Base-by-base conservation (phyloP, 2,113 vertebrate species). In the Melanerpes formicivorus region DNA sequence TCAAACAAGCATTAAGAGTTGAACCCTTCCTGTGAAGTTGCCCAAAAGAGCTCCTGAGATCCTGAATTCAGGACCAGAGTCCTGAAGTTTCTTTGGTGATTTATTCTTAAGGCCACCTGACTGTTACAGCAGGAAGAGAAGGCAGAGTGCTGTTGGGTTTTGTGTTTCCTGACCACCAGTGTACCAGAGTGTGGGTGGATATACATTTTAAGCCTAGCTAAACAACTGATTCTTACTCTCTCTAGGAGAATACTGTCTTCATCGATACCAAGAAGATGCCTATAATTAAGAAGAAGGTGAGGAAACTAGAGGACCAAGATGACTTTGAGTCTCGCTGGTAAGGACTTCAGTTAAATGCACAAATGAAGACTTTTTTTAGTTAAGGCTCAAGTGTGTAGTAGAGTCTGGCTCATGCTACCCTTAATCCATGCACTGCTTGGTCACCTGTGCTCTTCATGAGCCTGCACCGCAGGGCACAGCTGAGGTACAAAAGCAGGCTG, bases 241-340 rank as follows among this genome's bases (percentile, higher is more conserved):
- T 87, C 87, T 85, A 99, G 99, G 99, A 99, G 96, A 99, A 99
- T 95, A 90, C 97, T 27, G 96, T 99, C 91, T 99, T 99, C 97
- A 99, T 99, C 93, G 99, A 99, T 98, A 99, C 99, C 81, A 99
- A 99, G 97, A 99, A 98, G 96, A 96, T 99, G 96, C 98, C 98
- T 97, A 98, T 98, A 95, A 97, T 99, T 81, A 99, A 99, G 98
- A 99, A 99, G 97, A 99, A 99, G 97, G 99, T 99, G 90, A 98
- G 99, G 92, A 99, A 99, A 96, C 93, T 98, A 96, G 99, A 99
- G 97, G 99, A 99, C 96, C 99, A 99, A 97, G 97, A 98, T 3
- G 98, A 99, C 30, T 99, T 98, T 74, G 99, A 99, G 96, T 99
- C 99, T 76, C 98, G 99, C 91, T 97, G 98, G 99, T 99, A 96